Percentiles rank a stretch among this genome's conserved stretches.
Evolutionary conservation across 2,113 vertebrate species (phyloP).

Genomic region (Pica pica): DNA sequence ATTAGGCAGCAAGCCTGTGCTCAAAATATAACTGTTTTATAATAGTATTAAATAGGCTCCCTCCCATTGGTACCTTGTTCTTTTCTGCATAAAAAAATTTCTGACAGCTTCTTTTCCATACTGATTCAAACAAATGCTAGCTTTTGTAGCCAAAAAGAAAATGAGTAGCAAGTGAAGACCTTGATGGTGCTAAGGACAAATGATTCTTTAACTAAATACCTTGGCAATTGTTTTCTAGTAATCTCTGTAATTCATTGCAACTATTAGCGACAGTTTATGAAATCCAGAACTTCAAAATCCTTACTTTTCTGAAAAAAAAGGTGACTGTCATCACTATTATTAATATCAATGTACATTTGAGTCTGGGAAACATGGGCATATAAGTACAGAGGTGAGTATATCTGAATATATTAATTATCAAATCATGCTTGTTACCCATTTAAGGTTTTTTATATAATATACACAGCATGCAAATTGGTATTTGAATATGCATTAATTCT

Average conservation of each 20-base stretch:
- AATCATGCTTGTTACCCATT: neutral
- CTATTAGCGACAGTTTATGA: neutral
- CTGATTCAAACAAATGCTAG: neutral
- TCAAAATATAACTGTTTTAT: neutral
- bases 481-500: neutral
- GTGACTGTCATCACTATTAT: neutral
- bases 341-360: neutral
- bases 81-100: neutral
- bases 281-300: neutral
- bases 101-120: neutral
- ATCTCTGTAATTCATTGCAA: neutral
- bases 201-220: neutral
- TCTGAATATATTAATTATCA: neutral
- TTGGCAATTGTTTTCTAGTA: neutral
- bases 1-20: neutral
- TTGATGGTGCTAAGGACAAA: neutral
- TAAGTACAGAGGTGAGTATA: neutral
- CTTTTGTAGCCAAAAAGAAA: neutral
- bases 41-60: neutral
- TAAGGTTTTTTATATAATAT: neutral
- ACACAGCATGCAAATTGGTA: neutral
- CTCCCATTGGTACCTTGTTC: neutral
- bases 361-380: neutral
- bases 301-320: neutral
- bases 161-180: neutral